Conservation (phyloP, 2,888 invertebrate species). For the Drosophila prostipennis region DNA sequence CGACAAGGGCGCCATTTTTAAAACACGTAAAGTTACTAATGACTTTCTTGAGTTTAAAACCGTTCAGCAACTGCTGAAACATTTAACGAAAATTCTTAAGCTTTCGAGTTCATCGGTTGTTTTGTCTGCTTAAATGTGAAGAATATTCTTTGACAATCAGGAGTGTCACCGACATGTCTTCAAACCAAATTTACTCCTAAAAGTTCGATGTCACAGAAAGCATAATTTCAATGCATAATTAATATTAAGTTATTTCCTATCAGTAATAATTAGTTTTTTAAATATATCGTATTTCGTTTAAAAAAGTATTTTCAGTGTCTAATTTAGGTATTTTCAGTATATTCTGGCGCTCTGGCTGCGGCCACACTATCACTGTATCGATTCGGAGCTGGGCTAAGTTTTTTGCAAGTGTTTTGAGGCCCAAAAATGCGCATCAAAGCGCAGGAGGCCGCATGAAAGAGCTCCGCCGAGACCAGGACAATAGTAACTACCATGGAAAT, state of each 20-base stretch:
- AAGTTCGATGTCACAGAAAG: no score
- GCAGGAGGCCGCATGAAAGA: slow-evolving; percentile 52
- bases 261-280: no score
- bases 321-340: slow-evolving; percentile 2
- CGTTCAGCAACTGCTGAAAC: neutral
- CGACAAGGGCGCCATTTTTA: neutral
- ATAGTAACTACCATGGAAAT: slow-evolving; percentile 86
- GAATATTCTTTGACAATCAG: no score
- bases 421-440: slow-evolving; percentile 54
- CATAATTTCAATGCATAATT: no score
- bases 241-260: no score
- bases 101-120: no score
- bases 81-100: no score
- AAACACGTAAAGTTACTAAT: neutral
- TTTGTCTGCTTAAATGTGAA: no score
- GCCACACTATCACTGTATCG: slow-evolving; percentile 63
- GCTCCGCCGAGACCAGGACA: slow-evolving; percentile 23
- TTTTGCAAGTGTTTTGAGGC: slow-evolving; percentile 49
- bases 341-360: neutral
- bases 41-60: neutral
- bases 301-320: no score
- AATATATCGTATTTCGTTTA: no score
- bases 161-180: no score
- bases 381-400: slow-evolving; percentile 59
- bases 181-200: no score